Percentiles rank a stretch among this genome's conserved stretches.
Evolutionary conservation across 2,888 invertebrate genomes (phyloP).

Genomic region (Dolomedes plantarius): DNA sequence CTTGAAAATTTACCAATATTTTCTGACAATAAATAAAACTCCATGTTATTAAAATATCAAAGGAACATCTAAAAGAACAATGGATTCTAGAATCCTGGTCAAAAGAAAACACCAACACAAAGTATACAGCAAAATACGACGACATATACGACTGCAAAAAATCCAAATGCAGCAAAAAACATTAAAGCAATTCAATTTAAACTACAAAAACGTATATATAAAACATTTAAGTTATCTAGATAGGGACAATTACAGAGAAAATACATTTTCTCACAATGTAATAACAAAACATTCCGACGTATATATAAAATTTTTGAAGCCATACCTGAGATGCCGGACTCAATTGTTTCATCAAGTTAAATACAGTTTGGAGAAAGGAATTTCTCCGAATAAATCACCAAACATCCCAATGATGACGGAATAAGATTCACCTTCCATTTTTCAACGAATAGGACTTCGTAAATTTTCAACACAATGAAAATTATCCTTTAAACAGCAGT

Average conservation of each 20-base stretch:
- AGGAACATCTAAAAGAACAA: no score
- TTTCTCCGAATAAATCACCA: not conserved
- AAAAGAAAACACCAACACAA: no score
- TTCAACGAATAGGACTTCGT: not conserved
- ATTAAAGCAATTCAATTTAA: not conserved
- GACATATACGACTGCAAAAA: no score
- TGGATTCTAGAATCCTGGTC: no score
- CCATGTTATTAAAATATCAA: no score
- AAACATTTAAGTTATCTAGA: not conserved
- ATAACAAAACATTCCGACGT: conserved; percentile 19
- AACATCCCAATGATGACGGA: not conserved
- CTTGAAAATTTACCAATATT: not conserved
- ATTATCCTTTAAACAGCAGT: no score
- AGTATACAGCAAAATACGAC: no score
- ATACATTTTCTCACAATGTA: not conserved
- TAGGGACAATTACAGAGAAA: not conserved
- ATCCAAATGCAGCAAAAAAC: no score
- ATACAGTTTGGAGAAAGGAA: conserved; percentile 25
- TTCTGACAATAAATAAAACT: not conserved
- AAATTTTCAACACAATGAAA: no score
- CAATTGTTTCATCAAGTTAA: conserved; percentile 46
- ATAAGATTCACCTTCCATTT: not conserved
- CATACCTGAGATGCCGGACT: conserved; percentile 47
- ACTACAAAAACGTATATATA: conserved; percentile 6
- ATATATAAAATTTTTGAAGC: conserved; percentile 3